Percentiles rank a stretch among this genome's conserved stretches.
phyloP scores from a whole-genome alignment of 2,797 vertebrate species.

The Botia kubotai region DNA sequence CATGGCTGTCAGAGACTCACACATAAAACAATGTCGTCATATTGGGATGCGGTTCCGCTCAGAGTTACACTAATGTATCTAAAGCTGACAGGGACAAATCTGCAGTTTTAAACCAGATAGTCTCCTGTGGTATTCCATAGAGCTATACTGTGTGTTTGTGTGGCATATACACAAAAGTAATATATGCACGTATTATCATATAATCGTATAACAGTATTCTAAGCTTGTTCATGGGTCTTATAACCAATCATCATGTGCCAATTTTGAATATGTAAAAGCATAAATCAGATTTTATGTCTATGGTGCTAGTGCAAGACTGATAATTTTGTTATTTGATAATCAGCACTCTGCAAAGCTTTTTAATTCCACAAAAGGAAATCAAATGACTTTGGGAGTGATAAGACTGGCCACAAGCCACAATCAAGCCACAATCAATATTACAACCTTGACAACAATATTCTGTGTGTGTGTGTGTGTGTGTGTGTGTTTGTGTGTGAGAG shows the following conservation, averaged over 20 bases:
- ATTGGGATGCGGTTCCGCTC: conserved; percentile 40
- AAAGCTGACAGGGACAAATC: conserved; percentile 51
- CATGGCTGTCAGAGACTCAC: conserved; percentile 8
- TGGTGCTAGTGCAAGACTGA: too few relatives aligned
- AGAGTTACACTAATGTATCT: conserved; percentile 45
- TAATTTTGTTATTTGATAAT: too few relatives aligned
- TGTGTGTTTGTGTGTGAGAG: not conserved
- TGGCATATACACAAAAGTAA: not conserved
- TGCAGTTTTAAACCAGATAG: conserved; percentile 39
- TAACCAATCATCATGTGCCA: too few relatives aligned
- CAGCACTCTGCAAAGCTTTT: too few relatives aligned
- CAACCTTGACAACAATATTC: not conserved
- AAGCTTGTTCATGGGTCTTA: too few relatives aligned
- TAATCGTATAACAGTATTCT: not conserved
- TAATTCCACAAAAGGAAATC: too few relatives aligned
- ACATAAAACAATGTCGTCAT: conserved; percentile 25
- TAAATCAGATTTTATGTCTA: too few relatives aligned
- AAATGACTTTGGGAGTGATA: not conserved
- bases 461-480: not conserved
- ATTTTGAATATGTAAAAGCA: too few relatives aligned
- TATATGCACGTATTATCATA: not conserved
- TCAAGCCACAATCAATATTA: not conserved
- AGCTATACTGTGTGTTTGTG: not conserved
- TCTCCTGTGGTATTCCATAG: not conserved
- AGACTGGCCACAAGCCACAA: not conserved